Conservation (phyloP, 2,113 vertebrate species). For the Tyrannus savana region DNA sequence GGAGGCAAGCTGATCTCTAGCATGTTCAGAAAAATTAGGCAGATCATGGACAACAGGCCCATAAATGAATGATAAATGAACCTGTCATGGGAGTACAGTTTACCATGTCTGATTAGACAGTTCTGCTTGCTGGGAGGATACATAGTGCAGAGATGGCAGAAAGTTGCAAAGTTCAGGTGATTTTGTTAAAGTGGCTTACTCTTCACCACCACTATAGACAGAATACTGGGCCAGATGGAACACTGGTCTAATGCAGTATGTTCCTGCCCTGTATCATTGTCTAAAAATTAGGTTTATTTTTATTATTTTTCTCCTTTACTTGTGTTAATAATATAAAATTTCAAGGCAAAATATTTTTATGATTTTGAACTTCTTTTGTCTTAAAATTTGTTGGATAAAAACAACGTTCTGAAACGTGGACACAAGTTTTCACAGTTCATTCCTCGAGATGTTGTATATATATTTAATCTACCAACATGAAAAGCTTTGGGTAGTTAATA, state of each 20-base stretch:
- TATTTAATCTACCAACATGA: neutral
- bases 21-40: neutral
- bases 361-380: neutral
- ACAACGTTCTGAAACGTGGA: neutral
- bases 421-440: neutral
- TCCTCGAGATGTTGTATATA: neutral
- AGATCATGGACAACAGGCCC: neutral
- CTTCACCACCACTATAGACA: fast-evolving
- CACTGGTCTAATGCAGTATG: neutral
- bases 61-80: neutral
- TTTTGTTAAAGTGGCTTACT: neutral
- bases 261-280: neutral
- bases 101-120: neutral
- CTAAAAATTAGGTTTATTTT: neutral
- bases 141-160: neutral
- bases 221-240: neutral
- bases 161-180: neutral
- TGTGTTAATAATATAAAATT: neutral
- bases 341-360: neutral
- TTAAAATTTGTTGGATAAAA: neutral
- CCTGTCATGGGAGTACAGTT: neutral
- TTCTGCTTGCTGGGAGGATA: neutral
- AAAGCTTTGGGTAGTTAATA: neutral
- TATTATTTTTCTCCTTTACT: neutral
- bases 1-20: neutral